Conservation (phyloP, 2,888 invertebrate species). For the Quadriops clusia region DNA sequence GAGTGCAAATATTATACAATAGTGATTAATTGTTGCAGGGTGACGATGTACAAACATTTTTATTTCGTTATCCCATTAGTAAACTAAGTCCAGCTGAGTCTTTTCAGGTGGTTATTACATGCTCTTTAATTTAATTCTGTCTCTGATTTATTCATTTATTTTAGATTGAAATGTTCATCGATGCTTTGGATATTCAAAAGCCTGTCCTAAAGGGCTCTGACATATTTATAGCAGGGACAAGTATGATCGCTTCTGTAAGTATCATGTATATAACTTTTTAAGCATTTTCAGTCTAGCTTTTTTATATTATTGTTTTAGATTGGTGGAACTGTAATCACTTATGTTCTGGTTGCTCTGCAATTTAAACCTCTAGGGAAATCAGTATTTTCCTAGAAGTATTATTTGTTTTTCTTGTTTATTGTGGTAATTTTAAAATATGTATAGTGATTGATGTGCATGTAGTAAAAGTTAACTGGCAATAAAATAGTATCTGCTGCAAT, state of each 20-base stretch:
- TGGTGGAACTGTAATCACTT: conserved; percentile 1
- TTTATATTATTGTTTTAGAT: conserved; percentile 2
- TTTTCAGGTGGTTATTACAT: not conserved
- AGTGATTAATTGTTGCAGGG: conserved; percentile 3
- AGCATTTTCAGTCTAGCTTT: too few relatives aligned
- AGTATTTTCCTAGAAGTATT: too few relatives aligned
- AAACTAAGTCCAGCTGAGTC: conserved; percentile 1
- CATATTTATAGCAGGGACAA: conserved; percentile 19
- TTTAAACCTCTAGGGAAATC: too few relatives aligned
- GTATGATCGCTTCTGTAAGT: conserved; percentile 20
- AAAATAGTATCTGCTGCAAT: too few relatives aligned
- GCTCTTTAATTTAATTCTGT: not conserved
- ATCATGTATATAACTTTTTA: conserved; percentile 1
- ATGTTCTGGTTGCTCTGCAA: not conserved
- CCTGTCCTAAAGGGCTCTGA: conserved; percentile 18
- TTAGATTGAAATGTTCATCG: conserved; percentile 19
- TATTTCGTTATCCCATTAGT: conserved; percentile 4
- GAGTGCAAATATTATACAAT: too few relatives aligned
- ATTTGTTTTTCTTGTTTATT: too few relatives aligned
- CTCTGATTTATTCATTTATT: conserved; percentile 6
- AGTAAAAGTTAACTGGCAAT: too few relatives aligned
- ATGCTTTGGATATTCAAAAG: conserved; percentile 16
- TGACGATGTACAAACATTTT: conserved; percentile 1
- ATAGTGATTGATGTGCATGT: too few relatives aligned
- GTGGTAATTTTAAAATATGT: too few relatives aligned